Conservation (phyloP, 2,888 invertebrate species). For the Exocentrus adspersus region DNA sequence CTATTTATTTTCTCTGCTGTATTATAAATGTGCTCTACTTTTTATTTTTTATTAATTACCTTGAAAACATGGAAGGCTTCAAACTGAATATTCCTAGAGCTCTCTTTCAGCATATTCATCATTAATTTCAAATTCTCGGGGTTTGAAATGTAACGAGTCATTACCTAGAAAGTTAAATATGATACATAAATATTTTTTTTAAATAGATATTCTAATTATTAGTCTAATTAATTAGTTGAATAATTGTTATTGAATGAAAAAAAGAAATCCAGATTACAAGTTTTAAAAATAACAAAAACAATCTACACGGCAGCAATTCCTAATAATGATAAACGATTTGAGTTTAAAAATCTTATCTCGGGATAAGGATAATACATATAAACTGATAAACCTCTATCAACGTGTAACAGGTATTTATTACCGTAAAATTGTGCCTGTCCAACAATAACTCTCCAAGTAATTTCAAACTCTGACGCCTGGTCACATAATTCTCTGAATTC, state of each 20-base stretch:
- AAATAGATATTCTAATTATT: too few species aligned
- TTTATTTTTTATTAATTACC: slow-evolving; percentile 74
- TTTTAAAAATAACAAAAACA: too few species aligned
- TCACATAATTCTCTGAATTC: slow-evolving; percentile 99
- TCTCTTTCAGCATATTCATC: slow-evolving; percentile 99
- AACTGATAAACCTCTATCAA: not conserved
- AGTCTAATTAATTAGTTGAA: too few species aligned
- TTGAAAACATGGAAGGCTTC: slow-evolving; percentile 99
- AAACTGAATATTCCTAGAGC: slow-evolving; percentile 99
- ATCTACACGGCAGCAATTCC: not conserved
- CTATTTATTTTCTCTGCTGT: too few species aligned
- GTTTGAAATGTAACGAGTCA: slow-evolving; percentile 98
- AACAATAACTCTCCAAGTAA: slow-evolving; percentile 95
- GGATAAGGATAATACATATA: not conserved
- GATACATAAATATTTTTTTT: too few species aligned
- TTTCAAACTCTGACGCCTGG: slow-evolving; percentile 97
- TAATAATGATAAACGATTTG: not conserved
- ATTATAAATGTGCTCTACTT: too few species aligned
- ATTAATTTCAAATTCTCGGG: slow-evolving; percentile 99
- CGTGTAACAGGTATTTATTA: slow-evolving; percentile 60
- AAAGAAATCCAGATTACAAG: too few species aligned
- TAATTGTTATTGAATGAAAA: too few species aligned
- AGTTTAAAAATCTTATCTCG: not conserved
- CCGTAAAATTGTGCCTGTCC: slow-evolving; percentile 99
- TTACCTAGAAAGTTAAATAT: slow-evolving; percentile 70